Evolutionary conservation across 2,888 invertebrate genomes (phyloP).

Genomic region (Deilephila elpenor): DNA sequence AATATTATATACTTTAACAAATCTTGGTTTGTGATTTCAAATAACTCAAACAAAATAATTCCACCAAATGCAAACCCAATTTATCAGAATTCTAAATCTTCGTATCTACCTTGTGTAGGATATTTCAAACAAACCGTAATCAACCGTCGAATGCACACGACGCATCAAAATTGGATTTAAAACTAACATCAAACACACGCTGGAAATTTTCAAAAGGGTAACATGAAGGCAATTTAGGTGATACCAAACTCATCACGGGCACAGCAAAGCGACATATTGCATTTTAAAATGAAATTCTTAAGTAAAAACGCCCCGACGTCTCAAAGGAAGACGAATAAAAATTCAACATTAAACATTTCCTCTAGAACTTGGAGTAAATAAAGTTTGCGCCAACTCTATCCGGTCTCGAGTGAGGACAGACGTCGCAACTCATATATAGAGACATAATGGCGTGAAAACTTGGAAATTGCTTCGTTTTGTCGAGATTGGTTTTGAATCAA

Average conservation of each 20-base stretch:
- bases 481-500: constrained; percentile 26
- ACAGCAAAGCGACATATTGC: constrained; percentile 27
- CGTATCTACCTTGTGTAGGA: background rate
- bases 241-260: constrained; percentile 25
- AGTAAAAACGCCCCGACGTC: constrained; percentile 49
- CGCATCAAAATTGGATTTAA: background rate
- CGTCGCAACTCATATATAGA: constrained; percentile 43
- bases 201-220: background rate
- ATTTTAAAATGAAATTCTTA: constrained; percentile 61
- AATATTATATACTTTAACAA: no score
- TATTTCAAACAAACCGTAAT: no score
- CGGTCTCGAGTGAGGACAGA: constrained; percentile 45
- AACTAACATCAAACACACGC: background rate
- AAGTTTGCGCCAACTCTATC: constrained; percentile 59
- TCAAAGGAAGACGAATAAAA: constrained; percentile 64
- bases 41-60: no score
- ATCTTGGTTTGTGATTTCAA: no score
- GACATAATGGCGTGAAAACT: constrained; percentile 42
- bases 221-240: constrained; percentile 7
- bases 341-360: constrained; percentile 75
- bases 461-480: constrained; percentile 31
- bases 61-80: no score
- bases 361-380: constrained; percentile 67
- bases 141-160: no score
- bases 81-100: no score